Conservation (phyloP, 2,888 invertebrate genomes). For the Gastrophysa polygoni region DNA sequence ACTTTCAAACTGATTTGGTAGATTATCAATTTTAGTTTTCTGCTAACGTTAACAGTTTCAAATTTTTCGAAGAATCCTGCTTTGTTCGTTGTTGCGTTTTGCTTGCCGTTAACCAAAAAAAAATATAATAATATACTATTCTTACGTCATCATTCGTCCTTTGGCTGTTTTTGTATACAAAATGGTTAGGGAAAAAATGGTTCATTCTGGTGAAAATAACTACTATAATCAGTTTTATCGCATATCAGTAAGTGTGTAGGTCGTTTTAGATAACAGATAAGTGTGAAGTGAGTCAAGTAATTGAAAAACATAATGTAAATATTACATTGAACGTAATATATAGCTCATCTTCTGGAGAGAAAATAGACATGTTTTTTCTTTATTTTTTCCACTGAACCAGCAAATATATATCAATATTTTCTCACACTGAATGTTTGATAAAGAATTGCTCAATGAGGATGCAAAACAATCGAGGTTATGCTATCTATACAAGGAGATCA, state of each 20-base stretch:
- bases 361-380: background rate
- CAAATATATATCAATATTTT: background rate
- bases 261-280: constrained; percentile 5
- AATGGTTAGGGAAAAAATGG: background rate
- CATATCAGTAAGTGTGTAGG: constrained; percentile 18
- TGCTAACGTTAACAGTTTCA: too few species aligned
- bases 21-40: too few species aligned
- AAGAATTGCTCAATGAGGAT: too few species aligned
- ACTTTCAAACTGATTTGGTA: too few species aligned
- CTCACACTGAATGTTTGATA: too few species aligned
- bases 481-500: too few species aligned
- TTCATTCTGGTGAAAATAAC: background rate
- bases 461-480: too few species aligned
- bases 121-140: too few species aligned
- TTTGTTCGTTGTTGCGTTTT: too few species aligned
- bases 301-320: constrained; percentile 5
- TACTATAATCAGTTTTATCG: background rate
- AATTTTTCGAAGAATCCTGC: too few species aligned
- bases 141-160: too few species aligned
- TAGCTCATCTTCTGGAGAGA: background rate
- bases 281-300: constrained; percentile 1
- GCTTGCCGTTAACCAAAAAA: too few species aligned
- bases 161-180: background rate
- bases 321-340: background rate
- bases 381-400: background rate